Conservation (phyloP, 2,797 vertebrate species). For the Carcharodon carcharias region DNA sequence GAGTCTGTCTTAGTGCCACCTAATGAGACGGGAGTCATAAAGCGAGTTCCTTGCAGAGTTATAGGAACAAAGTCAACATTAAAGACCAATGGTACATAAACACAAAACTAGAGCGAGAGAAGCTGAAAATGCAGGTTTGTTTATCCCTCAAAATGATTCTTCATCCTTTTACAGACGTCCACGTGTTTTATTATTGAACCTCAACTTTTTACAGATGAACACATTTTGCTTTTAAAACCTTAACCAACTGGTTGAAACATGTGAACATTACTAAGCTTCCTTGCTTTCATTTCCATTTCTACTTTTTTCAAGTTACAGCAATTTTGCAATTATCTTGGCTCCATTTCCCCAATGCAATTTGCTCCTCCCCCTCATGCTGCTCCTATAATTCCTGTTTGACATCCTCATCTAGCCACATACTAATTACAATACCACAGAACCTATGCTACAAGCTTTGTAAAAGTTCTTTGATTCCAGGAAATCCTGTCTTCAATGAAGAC, state of each 20-base stretch:
- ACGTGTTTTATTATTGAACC: background rate
- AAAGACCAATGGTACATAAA: background rate
- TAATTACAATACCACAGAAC: too few species aligned
- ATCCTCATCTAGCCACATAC: too few species aligned
- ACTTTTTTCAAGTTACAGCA: conserved; percentile 40
- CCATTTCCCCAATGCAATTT: background rate
- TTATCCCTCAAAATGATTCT: background rate
- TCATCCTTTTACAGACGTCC: background rate
- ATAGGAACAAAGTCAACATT: background rate
- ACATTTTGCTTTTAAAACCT: background rate
- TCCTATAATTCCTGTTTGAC: background rate
- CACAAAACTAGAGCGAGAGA: background rate
- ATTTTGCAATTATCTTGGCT: background rate
- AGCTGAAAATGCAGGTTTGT: background rate
- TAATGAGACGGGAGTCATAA: background rate
- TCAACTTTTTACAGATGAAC: background rate
- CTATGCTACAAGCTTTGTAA: too few species aligned
- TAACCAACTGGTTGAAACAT: background rate
- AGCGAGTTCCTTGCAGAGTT: background rate
- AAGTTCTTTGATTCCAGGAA: too few species aligned
- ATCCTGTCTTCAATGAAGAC: background rate
- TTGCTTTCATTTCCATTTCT: conserved; percentile 40
- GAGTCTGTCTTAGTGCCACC: background rate
- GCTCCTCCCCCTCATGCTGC: background rate
- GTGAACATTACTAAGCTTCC: conserved; percentile 40